These are phyloP conservation scores for Matsumurasca onukii DNA, from an alignment of 1,140 invertebrate genomes.

Conservation along the genomic window DNA sequence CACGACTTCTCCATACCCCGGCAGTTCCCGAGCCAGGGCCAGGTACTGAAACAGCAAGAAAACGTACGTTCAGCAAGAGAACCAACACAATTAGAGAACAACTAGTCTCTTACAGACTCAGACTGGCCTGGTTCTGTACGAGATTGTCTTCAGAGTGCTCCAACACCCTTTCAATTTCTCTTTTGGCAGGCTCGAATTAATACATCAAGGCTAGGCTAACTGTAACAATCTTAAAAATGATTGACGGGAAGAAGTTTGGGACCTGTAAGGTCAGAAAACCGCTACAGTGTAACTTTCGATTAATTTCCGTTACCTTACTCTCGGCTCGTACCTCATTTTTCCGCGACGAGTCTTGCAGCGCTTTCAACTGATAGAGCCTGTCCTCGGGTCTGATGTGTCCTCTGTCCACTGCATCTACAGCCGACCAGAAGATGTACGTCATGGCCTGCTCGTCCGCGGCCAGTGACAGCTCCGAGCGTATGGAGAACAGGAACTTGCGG, in stretches of 20 bases:
- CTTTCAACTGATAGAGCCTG: constrained; percentile 91
- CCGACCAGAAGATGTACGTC: constrained; percentile 77
- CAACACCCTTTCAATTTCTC: too few species aligned
- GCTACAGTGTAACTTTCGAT: not conserved
- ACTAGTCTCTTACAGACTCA: too few species aligned
- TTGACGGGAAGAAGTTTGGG: not conserved
- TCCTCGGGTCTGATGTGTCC: constrained; percentile 88
- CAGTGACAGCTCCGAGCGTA: constrained; percentile 69
- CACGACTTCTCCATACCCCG: constrained; percentile 88
- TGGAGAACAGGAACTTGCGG: constrained; percentile 91
- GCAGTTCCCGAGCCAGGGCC: constrained; percentile 77
- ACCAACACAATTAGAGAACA: too few species aligned
- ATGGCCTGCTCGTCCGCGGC: constrained; percentile 61
- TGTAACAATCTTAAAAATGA: not conserved
- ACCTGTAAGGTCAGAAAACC: not conserved
- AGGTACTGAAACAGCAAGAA: constrained; percentile 72
- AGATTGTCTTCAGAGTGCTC: too few species aligned
- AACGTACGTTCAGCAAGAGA: too few species aligned
- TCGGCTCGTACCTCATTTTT: constrained; percentile 66
- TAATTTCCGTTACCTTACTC: not conserved
- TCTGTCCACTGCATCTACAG: constrained; percentile 93
- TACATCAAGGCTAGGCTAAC: not conserved
- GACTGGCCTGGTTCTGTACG: too few species aligned
- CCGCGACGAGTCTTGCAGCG: constrained; percentile 85
- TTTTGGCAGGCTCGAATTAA: too few species aligned